A percentile compares a stretch with the other conserved stretches of the same genome.
Conservation (phyloP, 2,888 invertebrate species). For the Ceriagrion tenellum region DNA sequence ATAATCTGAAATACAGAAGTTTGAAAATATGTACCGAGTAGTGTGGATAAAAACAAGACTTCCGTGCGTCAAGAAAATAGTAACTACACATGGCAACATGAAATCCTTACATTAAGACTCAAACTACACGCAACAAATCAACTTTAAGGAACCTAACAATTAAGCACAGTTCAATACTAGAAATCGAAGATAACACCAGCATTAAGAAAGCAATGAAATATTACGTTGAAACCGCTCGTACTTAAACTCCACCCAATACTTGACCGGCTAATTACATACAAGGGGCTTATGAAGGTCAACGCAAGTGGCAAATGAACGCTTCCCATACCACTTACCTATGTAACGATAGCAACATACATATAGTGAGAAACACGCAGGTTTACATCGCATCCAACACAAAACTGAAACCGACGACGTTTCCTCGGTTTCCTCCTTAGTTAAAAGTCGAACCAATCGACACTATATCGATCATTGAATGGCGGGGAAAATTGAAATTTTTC, state of each 20-base stretch:
- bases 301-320: background rate
- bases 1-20: conserved; percentile 6
- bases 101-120: background rate
- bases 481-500: background rate
- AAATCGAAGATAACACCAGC: no score
- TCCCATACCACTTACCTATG: background rate
- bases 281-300: no score
- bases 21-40: background rate
- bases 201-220: no score
- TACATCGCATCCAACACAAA: background rate
- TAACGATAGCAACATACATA: background rate
- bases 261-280: background rate
- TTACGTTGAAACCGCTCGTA: no score
- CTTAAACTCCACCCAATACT: no score
- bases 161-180: no score
- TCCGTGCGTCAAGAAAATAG: background rate
- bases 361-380: background rate
- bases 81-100: background rate
- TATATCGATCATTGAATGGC: background rate
- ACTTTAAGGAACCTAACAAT: no score
- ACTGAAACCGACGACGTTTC: background rate
- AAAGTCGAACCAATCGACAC: background rate
- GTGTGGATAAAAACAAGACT: background rate
- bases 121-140: no score
- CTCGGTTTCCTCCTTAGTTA: background rate